Evolutionary conservation across 2,797 vertebrate species (phyloP).

Genomic region (Syngnathus acus): DNA sequence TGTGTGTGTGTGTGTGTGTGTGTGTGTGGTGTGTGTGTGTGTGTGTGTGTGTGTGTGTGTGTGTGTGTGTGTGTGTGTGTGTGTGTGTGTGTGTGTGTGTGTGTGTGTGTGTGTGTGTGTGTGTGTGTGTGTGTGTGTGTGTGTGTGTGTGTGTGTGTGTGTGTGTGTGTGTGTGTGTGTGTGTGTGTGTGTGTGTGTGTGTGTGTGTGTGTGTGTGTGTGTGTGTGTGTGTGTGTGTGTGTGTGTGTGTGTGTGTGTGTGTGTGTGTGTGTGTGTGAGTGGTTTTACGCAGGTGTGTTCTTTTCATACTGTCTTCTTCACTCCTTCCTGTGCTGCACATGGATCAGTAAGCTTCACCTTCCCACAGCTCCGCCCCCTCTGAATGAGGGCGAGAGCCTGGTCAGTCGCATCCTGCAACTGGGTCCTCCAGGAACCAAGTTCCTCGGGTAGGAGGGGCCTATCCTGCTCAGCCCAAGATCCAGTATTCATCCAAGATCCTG

Average conservation of each 20-base stretch:
- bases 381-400: constrained; percentile 99
- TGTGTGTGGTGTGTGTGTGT: constrained; percentile 11
- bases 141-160: constrained; percentile 11
- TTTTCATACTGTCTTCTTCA: constrained; percentile 60
- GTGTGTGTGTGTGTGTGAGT: constrained; percentile 17
- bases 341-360: constrained; percentile 99
- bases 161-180: constrained; percentile 12
- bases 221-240: constrained; percentile 11
- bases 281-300: constrained; percentile 45
- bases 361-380: constrained; percentile 98
- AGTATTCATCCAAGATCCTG: constrained; percentile 47
- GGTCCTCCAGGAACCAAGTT: constrained; percentile 99
- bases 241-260: constrained; percentile 12
- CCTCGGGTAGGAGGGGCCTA: constrained; percentile 91
- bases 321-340: constrained; percentile 63
- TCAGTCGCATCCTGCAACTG: constrained; percentile 99
- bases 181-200: constrained; percentile 11
- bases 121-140: constrained; percentile 12
- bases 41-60: constrained; percentile 12
- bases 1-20: constrained; percentile 11
- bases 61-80: constrained; percentile 11
- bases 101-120: constrained; percentile 11
- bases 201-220: constrained; percentile 12
- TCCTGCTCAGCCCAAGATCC: constrained; percentile 69
- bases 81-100: constrained; percentile 12